Percentiles rank a stretch among this genome's conserved stretches.
These are phyloP conservation scores for Mayetiola destructor DNA, from an alignment of 2,888 invertebrate genomes.

Conservation along the genomic window DNA sequence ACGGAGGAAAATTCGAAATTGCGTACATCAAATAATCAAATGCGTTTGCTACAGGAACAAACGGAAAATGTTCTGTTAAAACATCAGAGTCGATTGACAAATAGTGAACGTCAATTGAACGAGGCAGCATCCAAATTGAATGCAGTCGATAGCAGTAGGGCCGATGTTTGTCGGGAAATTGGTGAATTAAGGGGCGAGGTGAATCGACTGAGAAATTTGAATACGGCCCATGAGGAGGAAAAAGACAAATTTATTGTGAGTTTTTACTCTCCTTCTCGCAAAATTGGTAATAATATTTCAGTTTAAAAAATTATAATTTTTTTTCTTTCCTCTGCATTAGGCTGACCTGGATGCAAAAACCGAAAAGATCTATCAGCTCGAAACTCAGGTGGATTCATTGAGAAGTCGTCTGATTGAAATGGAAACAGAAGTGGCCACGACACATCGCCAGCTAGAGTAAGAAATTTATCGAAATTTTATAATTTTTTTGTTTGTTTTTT, in stretches of 20 bases:
- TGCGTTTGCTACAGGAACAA: conserved; percentile 58
- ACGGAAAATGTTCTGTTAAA: conserved; percentile 57
- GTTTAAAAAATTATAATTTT: not conserved
- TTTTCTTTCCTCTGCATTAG: conserved; percentile 20
- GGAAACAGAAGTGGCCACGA: conserved; percentile 41
- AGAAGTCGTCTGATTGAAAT: conserved; percentile 40
- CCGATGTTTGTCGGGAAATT: conserved; percentile 45
- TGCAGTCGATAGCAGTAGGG: conserved; percentile 43
- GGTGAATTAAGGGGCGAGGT: conserved; percentile 47
- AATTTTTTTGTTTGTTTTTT: not conserved
- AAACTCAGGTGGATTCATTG: conserved; percentile 48
- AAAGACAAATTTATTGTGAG: conserved; percentile 49
- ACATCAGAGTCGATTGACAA: conserved; percentile 49
- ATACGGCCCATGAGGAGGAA: conserved; percentile 52
- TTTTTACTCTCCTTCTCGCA: conserved; percentile 9
- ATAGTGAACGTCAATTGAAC: conserved; percentile 48
- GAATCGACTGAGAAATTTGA: conserved; percentile 44
- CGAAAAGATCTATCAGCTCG: conserved; percentile 48
- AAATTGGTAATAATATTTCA: too few relatives aligned
- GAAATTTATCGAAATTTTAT: conserved; percentile 18
- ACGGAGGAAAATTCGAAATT: conserved; percentile 41
- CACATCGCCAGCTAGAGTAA: conserved; percentile 43
- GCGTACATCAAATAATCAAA: conserved; percentile 40
- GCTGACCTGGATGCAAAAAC: conserved; percentile 58
- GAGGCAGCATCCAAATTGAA: conserved; percentile 43